Evolutionary conservation across 1,140 invertebrate species (phyloP).

Genomic region (Calephelis nemesis): DNA sequence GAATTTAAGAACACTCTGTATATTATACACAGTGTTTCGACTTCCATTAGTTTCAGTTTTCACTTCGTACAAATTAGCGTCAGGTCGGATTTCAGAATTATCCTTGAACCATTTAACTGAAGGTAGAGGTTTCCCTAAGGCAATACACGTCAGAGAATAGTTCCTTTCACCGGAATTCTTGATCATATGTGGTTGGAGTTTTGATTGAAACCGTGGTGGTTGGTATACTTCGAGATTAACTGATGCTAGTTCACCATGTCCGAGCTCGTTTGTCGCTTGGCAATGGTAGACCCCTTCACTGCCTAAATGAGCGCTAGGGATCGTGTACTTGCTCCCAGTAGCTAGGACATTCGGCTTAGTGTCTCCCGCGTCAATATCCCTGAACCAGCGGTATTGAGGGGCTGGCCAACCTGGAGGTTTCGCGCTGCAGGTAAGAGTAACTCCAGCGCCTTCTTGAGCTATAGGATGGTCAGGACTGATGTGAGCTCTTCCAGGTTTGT

Average conservation of each 20-base stretch:
- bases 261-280: slow-evolving; percentile 92
- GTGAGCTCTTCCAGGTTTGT: slow-evolving; percentile 90
- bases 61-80: slow-evolving; percentile 89
- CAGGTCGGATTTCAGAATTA: slow-evolving; percentile 86
- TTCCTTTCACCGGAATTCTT: slow-evolving; percentile 89
- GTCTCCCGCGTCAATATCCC: slow-evolving; percentile 81
- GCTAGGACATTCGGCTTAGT: slow-evolving; percentile 83
- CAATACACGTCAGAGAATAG: slow-evolving; percentile 90
- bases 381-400: slow-evolving; percentile 93
- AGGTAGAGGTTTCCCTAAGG: slow-evolving; percentile 92
- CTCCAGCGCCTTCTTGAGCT: slow-evolving; percentile 89
- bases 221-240: slow-evolving; percentile 92
- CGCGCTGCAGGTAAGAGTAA: slow-evolving; percentile 92
- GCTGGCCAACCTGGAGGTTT: slow-evolving; percentile 93
- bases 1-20: slow-evolving; percentile 91
- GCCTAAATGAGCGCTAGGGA: slow-evolving; percentile 88
- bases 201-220: slow-evolving; percentile 89
- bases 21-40: slow-evolving; percentile 87
- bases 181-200: slow-evolving; percentile 90
- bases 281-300: slow-evolving; percentile 94
- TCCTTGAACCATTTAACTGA: slow-evolving; percentile 93
- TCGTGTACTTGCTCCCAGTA: slow-evolving; percentile 90
- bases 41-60: slow-evolving; percentile 87
- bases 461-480: slow-evolving; percentile 92
- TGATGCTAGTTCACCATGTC: slow-evolving; percentile 89